phyloP scores from a whole-genome alignment of 1,140 invertebrate genomes.

The Pristionchus pacificus region DNA sequence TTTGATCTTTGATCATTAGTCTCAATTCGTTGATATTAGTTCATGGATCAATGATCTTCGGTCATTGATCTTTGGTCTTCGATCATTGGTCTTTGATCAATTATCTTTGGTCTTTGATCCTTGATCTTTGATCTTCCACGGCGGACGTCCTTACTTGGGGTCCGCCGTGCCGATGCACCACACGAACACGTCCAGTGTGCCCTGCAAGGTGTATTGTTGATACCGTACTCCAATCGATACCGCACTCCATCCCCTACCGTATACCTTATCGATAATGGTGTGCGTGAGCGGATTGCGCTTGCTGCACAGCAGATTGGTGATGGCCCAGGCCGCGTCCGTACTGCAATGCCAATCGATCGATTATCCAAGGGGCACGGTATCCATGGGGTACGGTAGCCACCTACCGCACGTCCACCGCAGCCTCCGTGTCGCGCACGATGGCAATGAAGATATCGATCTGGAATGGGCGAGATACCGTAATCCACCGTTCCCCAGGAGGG shows the following conservation, averaged over 20 bases:
- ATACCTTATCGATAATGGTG: no score
- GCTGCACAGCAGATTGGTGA: not conserved
- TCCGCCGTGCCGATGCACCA: not conserved
- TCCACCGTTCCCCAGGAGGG: not conserved
- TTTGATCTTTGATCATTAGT: no score
- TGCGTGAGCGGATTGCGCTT: no score
- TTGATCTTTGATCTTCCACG: not conserved
- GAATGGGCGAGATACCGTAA: not conserved
- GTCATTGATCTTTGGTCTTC: not conserved
- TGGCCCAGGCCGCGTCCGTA: not conserved
- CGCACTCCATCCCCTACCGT: not conserved
- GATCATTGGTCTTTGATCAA: no score
- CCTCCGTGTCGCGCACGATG: not conserved
- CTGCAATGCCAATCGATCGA: no score
- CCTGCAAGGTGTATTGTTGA: not conserved
- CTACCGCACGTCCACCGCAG: not conserved
- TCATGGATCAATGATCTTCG: not conserved
- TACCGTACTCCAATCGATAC: no score
- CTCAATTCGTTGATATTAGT: no score
- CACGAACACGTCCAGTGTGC: not conserved
- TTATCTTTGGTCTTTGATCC: not conserved
- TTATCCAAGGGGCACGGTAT: no score
- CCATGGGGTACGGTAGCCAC: no score
- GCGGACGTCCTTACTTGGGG: no score
- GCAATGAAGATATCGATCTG: not conserved